Evolutionary conservation across 2,113 vertebrate genomes (phyloP).

Genomic region (Sigmodon hispidus): DNA sequence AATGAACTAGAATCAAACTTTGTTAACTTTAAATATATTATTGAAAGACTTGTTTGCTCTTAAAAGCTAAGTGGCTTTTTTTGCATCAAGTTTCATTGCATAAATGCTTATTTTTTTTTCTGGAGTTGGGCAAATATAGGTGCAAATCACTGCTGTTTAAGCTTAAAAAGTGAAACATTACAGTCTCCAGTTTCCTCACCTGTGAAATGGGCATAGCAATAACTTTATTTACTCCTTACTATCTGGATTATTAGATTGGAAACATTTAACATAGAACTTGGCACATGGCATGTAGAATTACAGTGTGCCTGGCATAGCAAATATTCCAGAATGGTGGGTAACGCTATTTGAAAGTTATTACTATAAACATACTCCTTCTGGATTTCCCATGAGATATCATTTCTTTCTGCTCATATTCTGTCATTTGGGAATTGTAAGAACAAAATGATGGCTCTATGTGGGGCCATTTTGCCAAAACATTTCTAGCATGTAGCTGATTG

Average conservation of each 20-base stretch:
- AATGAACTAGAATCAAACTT: not conserved
- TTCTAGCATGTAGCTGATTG: not conserved
- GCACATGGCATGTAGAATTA: not conserved
- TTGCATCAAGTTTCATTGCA: not conserved
- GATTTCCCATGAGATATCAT: not conserved
- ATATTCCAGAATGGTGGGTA: not conserved
- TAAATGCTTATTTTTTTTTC: not conserved
- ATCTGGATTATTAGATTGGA: not conserved
- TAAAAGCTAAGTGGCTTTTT: not conserved
- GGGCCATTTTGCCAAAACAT: not conserved
- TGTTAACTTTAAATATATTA: not conserved
- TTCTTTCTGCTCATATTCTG: slow-evolving; percentile 24
- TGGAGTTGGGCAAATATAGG: not conserved
- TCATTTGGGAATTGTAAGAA: slow-evolving; percentile 37
- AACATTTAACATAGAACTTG: not conserved
- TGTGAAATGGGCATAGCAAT: not conserved
- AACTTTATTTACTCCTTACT: not conserved
- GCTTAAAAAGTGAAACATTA: not conserved
- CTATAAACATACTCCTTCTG: not conserved
- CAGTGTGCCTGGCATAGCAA: not conserved
- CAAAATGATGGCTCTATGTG: not conserved
- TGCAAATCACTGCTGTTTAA: not conserved
- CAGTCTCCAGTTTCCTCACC: not conserved
- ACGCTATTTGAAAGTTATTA: not conserved
- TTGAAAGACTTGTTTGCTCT: slow-evolving; percentile 5